phyloP scores from a whole-genome alignment of 2,888 invertebrate species.

The Caenorhabditis plicata region DNA sequence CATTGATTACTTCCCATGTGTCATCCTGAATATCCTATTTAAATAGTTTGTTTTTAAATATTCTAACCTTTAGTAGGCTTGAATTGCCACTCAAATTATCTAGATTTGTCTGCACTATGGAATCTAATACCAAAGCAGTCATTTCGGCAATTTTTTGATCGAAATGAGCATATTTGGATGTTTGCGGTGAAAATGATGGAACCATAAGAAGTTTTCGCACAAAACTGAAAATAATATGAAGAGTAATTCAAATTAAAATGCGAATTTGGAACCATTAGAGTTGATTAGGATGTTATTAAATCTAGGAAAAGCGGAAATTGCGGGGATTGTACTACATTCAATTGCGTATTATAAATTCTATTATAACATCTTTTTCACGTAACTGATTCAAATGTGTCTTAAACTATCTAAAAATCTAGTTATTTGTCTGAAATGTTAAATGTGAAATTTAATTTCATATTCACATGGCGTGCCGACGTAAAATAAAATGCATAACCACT shows the following conservation, averaged over 20 bases:
- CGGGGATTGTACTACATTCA: too few species aligned
- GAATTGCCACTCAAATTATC: constrained; percentile 52
- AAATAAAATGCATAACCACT: too few species aligned
- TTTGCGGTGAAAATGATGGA: constrained; percentile 53
- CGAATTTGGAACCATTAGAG: background rate
- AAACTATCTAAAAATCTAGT: too few species aligned
- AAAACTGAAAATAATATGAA: constrained; percentile 42
- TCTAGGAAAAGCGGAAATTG: too few species aligned
- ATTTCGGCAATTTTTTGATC: constrained; percentile 63
- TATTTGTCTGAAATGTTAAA: background rate
- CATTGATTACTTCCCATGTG: constrained; percentile 28
- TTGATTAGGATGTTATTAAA: too few species aligned
- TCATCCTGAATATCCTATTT: constrained; percentile 21
- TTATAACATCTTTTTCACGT: too few species aligned
- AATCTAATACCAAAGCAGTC: constrained; percentile 54
- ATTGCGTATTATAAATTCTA: too few species aligned
- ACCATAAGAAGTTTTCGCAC: constrained; percentile 52
- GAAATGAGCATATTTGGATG: constrained; percentile 50
- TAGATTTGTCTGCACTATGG: constrained; percentile 47
- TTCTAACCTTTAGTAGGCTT: constrained; percentile 18
- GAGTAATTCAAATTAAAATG: background rate
- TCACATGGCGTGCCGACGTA: too few species aligned
- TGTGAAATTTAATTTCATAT: too few species aligned
- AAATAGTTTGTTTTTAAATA: background rate
- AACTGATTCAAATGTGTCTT: too few species aligned